Base-by-base conservation (phyloP, 2,888 invertebrate species). In the Chrysodeixis includens region DNA sequence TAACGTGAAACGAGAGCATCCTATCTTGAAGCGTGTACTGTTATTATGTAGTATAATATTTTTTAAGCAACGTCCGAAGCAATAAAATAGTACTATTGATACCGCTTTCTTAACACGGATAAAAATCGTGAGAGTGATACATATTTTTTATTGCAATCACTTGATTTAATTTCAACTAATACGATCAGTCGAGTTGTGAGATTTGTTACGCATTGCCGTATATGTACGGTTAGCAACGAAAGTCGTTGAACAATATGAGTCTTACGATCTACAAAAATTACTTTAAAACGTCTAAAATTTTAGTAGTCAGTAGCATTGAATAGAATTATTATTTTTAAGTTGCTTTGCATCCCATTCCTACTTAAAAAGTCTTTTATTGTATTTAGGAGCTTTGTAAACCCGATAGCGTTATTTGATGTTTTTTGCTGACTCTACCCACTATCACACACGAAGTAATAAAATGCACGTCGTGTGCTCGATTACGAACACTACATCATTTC, bases 101-200 rank as follows among this genome's bases (percentile, higher is more conserved):
- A 49, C 46, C 46, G 46, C 46, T 49, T 49, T 49, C 46, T 49
- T 49, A 49, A 49, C 46, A 49, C 46, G 46, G 46, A 49, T 49
- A 49, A 18, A 49, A 49, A 49, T 49, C 46, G 46, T 49, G 46
- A 49, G 46, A 46, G 55, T 35, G 55, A 56, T 56, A 18, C 40
- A 22, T 14, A 35, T 22, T 32, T 56, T 56, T 56, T 56, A 56
- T 56, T 35, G 32, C 55, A 10, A 56, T 35, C 55, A 35, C 55
- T 35, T 35, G 55, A 35, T 35, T 56, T 56, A 56, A 56, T 56
- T 56, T 20, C 55, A 10, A 56, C 20, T 35, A 35, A 56, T 56
- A 56, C 30, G 32, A 35, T 40, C 32, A 54, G 18, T 12, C 22
- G 20, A 56, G 35, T 35, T 40, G 20, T 49, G 20, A 49, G 46